Percentiles rank a stretch among this genome's conserved stretches.
Conservation (phyloP, 1,140 invertebrate species). For the Trichonephila clavipes region DNA sequence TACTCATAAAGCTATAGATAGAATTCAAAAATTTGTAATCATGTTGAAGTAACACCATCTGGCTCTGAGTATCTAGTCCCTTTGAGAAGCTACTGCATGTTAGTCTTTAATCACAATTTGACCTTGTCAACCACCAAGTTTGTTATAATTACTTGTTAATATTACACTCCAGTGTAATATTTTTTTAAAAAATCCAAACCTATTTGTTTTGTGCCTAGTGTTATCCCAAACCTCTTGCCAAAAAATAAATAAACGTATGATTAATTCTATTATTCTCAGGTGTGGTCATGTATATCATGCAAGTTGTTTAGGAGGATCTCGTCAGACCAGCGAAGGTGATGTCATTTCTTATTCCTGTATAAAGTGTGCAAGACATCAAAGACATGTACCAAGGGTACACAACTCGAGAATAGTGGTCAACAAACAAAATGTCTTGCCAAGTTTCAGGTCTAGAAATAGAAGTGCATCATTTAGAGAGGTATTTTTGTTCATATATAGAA, state of each 20-base stretch:
- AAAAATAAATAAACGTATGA: background rate
- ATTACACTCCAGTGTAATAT: background rate
- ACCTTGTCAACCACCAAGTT: too few relatives aligned
- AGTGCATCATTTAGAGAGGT: constrained; percentile 60
- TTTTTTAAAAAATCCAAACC: background rate
- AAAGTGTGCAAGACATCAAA: constrained; percentile 50
- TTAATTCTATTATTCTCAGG: constrained; percentile 47
- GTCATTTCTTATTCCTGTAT: background rate
- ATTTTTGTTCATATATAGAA: background rate
- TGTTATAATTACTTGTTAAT: background rate
- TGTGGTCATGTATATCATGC: constrained; percentile 76
- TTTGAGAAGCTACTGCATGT: too few relatives aligned
- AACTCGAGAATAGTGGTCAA: background rate
- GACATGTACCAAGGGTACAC: background rate
- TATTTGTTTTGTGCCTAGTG: too few relatives aligned
- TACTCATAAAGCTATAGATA: too few relatives aligned
- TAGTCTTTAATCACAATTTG: too few relatives aligned
- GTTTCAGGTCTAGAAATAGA: background rate
- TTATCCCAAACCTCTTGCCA: too few relatives aligned
- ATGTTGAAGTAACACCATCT: too few relatives aligned
- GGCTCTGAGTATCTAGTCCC: too few relatives aligned
- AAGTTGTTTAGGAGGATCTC: constrained; percentile 58
- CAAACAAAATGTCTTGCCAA: background rate
- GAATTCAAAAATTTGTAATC: too few relatives aligned
- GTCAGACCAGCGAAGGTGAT: constrained; percentile 17